Conservation (phyloP, 2,888 invertebrate genomes). For the Aporophyla lueneburgensis region DNA sequence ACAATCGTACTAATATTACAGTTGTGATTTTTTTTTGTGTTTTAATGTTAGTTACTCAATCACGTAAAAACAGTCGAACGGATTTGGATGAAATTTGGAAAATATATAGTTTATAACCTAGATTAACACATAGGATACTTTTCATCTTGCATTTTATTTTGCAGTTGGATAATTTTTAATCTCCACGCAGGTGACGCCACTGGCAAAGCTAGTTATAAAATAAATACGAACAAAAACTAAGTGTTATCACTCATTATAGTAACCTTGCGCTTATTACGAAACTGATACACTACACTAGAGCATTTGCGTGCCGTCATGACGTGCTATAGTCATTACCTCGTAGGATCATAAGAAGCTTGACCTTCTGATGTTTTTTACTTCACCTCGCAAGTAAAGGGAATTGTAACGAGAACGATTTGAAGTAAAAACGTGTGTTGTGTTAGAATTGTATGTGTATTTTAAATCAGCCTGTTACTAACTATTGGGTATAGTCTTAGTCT, state of each 20-base stretch:
- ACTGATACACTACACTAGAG: constrained; percentile 60
- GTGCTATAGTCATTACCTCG: constrained; percentile 74
- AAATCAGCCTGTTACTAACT: too few relatives aligned
- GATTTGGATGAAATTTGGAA: too few relatives aligned
- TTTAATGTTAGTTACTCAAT: too few relatives aligned
- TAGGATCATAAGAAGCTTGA: constrained; percentile 70
- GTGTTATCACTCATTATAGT: constrained; percentile 61
- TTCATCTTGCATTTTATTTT: too few relatives aligned
- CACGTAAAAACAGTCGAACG: too few relatives aligned
- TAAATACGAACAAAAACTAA: constrained; percentile 41
- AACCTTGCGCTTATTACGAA: constrained; percentile 73
- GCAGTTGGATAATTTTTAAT: too few relatives aligned
- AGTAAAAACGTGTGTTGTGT: constrained; percentile 48
- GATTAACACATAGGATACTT: too few relatives aligned
- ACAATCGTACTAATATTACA: not conserved
- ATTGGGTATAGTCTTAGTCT: too few relatives aligned
- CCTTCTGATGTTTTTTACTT: constrained; percentile 71
- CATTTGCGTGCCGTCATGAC: constrained; percentile 71
- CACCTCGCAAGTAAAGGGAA: constrained; percentile 63
- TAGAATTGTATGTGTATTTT: constrained; percentile 21
- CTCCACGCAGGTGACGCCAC: too few relatives aligned
- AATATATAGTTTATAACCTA: too few relatives aligned
- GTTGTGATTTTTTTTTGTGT: too few relatives aligned
- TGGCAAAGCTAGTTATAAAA: not conserved
- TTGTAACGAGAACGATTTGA: constrained; percentile 50